Conservation (phyloP, 2,888 invertebrate species). For the Thalpophila matura region DNA sequence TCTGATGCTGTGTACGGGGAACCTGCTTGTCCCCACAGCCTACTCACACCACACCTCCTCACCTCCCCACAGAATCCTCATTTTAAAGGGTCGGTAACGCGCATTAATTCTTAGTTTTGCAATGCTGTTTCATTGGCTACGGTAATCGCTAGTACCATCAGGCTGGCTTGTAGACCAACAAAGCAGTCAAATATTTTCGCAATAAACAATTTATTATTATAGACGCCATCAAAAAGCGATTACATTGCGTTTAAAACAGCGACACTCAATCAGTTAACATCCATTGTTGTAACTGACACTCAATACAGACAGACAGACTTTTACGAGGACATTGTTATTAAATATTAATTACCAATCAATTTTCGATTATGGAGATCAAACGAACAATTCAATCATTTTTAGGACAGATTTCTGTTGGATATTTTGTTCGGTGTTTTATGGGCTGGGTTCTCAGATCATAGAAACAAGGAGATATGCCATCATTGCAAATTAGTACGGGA, state of each 20-base stretch:
- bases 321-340: constrained; percentile 30
- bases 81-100: too few species aligned
- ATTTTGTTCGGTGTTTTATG: constrained; percentile 28
- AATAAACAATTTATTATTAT: constrained; percentile 11
- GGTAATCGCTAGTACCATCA: too few species aligned
- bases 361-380: constrained; percentile 52
- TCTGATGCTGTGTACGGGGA: too few species aligned
- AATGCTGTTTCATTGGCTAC: too few species aligned
- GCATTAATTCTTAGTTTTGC: too few species aligned
- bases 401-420: constrained; percentile 34
- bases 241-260: constrained; percentile 16
- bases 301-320: constrained; percentile 7
- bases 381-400: constrained; percentile 38
- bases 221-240: constrained; percentile 16
- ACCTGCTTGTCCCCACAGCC: too few species aligned
- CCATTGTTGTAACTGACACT: constrained; percentile 19
- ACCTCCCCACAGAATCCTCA: too few species aligned
- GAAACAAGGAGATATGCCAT: too few species aligned
- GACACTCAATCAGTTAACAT: constrained; percentile 23
- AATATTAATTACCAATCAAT: constrained; percentile 53
- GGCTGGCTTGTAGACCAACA: too few species aligned
- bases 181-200: constrained; percentile 10
- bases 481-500: too few species aligned
- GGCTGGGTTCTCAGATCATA: too few species aligned
- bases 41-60: too few species aligned